Conservation (phyloP, 2,113 vertebrate genomes). For the Calcarius ornatus region DNA sequence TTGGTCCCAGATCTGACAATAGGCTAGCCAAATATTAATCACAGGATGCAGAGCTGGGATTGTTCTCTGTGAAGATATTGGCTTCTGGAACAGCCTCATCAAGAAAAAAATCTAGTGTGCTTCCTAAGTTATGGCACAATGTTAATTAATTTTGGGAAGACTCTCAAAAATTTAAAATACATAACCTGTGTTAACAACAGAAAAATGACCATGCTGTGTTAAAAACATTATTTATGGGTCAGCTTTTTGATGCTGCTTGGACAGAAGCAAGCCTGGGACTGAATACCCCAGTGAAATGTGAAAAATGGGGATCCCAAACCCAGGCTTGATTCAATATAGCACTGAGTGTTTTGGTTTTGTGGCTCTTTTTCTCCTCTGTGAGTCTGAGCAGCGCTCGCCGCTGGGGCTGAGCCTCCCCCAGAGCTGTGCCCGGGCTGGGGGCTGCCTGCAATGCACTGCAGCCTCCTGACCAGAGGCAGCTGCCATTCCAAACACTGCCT, state of each 20-base stretch:
- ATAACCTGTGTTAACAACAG: background rate
- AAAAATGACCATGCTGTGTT: background rate
- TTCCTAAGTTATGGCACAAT: background rate
- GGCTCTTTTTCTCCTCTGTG: background rate
- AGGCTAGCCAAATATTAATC: background rate
- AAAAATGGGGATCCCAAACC: background rate
- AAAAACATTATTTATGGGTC: background rate
- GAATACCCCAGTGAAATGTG: background rate
- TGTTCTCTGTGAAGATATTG: background rate
- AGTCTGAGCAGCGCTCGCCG: background rate
- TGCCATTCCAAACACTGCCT: background rate
- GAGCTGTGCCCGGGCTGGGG: background rate
- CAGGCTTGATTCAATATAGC: background rate
- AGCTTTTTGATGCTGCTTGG: background rate
- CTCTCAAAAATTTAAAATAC: background rate
- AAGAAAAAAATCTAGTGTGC: background rate
- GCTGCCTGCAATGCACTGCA: background rate
- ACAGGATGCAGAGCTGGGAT: background rate
- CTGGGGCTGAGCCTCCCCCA: background rate
- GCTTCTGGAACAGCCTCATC: background rate
- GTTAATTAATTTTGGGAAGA: background rate
- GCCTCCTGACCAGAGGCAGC: background rate
- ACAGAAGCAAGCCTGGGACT: background rate
- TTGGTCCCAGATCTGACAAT: background rate
- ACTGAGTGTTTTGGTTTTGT: background rate